Percentiles rank a stretch among this genome's conserved stretches.
phyloP scores from a whole-genome alignment of 2,888 invertebrate genomes.

The Dioctria rufipes region DNA sequence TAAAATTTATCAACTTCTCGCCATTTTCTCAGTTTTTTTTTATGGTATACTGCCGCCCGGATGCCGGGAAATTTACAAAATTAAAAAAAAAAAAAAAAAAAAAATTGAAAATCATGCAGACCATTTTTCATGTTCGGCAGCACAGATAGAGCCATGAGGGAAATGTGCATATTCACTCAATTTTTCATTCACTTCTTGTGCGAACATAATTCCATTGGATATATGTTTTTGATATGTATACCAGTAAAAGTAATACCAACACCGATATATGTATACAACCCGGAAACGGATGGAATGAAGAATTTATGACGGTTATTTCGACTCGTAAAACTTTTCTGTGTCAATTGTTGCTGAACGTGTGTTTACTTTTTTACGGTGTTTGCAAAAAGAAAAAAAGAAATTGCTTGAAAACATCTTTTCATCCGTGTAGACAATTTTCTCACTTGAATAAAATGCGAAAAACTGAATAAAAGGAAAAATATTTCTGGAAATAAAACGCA shows the following conservation, averaged over 20 bases:
- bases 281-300: constrained; percentile 44
- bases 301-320: constrained; percentile 42
- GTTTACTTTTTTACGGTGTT: neutral
- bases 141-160: constrained; percentile 42
- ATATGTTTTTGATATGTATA: neutral
- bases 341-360: constrained; percentile 46
- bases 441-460: neutral
- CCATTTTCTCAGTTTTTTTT: constrained; percentile 38
- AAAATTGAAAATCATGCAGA: constrained; percentile 46
- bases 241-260: neutral
- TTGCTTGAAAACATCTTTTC: neutral
- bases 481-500: neutral
- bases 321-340: constrained; percentile 36
- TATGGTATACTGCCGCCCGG: constrained; percentile 16
- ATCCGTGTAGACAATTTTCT: neutral
- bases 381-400: too few species aligned
- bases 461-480: neutral
- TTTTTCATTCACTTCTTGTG: constrained; percentile 26
- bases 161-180: constrained; percentile 50
- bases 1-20: constrained; percentile 47
- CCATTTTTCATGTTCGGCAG: constrained; percentile 42
- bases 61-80: constrained; percentile 41
- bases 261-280: neutral
- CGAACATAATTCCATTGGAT: constrained; percentile 36
- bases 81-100: constrained; percentile 26